Conservation (phyloP, 2,888 invertebrate genomes). For the Cyaniris semiargus region DNA sequence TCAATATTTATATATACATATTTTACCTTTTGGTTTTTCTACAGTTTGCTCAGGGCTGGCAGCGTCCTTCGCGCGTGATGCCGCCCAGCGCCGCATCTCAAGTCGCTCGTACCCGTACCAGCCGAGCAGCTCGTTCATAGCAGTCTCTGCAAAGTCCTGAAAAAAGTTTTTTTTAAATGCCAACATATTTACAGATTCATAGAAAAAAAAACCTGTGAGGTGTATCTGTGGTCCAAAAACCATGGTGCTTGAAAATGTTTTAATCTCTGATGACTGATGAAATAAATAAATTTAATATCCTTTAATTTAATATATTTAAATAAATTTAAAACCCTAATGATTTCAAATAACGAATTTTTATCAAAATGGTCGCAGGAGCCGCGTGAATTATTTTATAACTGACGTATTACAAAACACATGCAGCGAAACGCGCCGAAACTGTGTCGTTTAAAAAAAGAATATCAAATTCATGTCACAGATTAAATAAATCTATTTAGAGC, state of each 20-base stretch:
- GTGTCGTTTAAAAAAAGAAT: constrained; percentile 22
- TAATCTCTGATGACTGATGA: neutral
- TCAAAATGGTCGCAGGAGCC: neutral
- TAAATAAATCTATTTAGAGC: neutral
- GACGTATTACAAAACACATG: neutral
- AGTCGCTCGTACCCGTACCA: constrained; percentile 94
- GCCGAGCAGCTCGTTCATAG: constrained; percentile 94
- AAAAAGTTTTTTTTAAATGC: constrained; percentile 46
- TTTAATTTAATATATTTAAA: no score
- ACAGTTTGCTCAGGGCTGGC: constrained; percentile 71
- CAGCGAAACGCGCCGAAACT: neutral
- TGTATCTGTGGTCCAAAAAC: no score
- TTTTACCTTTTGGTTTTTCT: constrained; percentile 68
- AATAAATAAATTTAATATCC: no score
- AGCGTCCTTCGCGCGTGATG: constrained; percentile 67
- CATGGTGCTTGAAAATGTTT: neutral
- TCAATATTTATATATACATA: neutral
- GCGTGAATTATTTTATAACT: neutral
- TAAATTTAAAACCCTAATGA: no score
- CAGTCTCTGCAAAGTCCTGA: constrained; percentile 94
- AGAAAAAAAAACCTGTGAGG: no score
- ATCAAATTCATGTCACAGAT: neutral
- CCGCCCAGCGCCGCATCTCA: constrained; percentile 81
- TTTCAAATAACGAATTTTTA: neutral
- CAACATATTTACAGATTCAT: neutral